A percentile compares a stretch with the other conserved stretches of the same genome.
Conservation (phyloP, 2,797 vertebrate genomes). For the Cyclura pinguis region DNA sequence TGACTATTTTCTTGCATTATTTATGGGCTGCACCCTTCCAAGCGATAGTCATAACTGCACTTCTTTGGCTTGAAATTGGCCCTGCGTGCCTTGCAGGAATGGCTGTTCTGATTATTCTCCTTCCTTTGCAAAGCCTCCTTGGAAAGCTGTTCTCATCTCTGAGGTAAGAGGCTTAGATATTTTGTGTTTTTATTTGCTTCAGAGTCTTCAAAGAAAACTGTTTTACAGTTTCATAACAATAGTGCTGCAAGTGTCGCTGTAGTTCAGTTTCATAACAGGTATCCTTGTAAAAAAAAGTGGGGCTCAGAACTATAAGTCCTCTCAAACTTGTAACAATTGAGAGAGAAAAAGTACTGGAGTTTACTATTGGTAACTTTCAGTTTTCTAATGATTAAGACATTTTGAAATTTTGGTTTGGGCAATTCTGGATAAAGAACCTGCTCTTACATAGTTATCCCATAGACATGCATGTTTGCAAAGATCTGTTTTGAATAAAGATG, state of each 20-base stretch:
- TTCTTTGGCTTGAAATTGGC: constrained; percentile 93
- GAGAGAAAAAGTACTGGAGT: not conserved
- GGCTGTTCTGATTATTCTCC: constrained; percentile 89
- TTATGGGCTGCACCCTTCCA: constrained; percentile 94
- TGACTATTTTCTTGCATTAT: constrained; percentile 93
- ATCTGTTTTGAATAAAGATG: not conserved
- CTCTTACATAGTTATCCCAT: not conserved
- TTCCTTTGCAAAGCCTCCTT: constrained; percentile 89
- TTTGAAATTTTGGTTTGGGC: not conserved
- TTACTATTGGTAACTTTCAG: not conserved
- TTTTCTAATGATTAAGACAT: not conserved
- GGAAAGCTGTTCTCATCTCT: constrained; percentile 91
- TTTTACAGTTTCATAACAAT: not conserved
- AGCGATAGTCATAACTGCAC: constrained; percentile 85
- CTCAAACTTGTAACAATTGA: not conserved
- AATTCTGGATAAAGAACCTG: not conserved
- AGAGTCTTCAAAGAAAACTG: not conserved
- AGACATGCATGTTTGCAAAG: not conserved
- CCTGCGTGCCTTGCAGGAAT: constrained; percentile 93
- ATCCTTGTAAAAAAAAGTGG: not conserved
- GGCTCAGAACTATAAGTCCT: not conserved
- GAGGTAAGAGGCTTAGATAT: constrained; percentile 81
- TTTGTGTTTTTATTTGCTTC: not conserved
- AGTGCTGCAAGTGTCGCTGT: not conserved
- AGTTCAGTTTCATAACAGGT: not conserved